Base-by-base conservation (phyloP, 2,797 vertebrate genomes). In the Mormyrops attenuatus region DNA sequence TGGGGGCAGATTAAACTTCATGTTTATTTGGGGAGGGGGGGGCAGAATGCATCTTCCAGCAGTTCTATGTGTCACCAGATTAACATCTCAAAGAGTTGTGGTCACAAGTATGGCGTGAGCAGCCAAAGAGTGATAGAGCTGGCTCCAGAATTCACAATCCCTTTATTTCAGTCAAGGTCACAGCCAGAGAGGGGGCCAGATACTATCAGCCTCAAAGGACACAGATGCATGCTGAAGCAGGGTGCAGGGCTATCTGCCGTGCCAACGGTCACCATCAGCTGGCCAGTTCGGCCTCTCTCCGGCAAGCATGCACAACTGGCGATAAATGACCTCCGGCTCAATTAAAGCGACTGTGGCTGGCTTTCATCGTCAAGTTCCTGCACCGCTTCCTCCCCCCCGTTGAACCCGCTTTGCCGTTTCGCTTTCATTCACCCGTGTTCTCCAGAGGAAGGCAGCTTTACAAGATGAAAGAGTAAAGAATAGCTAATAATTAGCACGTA, bases 1-100 rank as follows among this genome's bases (percentile, higher is more conserved):
- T 44, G 86, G 2, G 52, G 53, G 52, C 53, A 87, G 86, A 87
- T 87, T 87, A 87, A 57, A 87, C 53, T 38, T n/a, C 34, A 60
- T 38, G 38, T 87, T 38, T 85, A 34, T 87, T 30, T 55, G 50
- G 50, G 5, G 26, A 7, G 34, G 22, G 26, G 22, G 38, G 4
- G 26, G 13, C 34, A 47, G 13, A 47, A 82, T 17, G 49, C 85
- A 52, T 7, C 85, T 86, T 34, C 9, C 47, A 34, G 49, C 85
- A 53, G 17, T 26, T 30, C 47, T 55, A 9, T 52, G 73, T 44
- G 77, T 47, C 41, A 82, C 38, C 77, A 82, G 77, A 82, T 52
- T 52, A 86, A 53, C 85, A 86, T 53, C 52, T 86, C 85, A 86
- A 53, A 52, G 22, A 86, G 50, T 3, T 52, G 85, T 52, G 85